Evolutionary conservation across 2,797 vertebrate genomes (phyloP).

Genomic region (Morelia viridis): DNA sequence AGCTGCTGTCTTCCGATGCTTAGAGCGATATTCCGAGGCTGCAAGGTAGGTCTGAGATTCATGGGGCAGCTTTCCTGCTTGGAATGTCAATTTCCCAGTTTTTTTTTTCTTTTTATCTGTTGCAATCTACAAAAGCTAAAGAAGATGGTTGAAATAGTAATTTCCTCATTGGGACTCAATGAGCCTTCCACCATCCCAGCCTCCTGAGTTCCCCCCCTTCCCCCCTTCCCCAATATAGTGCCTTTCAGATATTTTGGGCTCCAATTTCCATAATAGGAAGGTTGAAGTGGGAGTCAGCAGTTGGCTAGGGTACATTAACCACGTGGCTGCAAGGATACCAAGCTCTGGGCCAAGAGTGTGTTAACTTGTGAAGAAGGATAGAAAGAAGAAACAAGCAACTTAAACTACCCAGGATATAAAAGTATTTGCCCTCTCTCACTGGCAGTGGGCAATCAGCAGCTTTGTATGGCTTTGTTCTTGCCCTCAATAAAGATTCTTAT

Average conservation of each 20-base stretch:
- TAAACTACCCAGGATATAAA: neutral
- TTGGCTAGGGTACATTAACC: neutral
- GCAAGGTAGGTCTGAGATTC: conserved; percentile 73
- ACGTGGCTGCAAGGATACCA: neutral
- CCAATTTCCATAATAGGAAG: neutral
- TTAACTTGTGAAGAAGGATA: neutral
- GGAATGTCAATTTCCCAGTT: conserved; percentile 17
- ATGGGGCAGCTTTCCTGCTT: neutral
- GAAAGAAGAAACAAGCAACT: neutral
- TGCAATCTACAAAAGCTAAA: neutral
- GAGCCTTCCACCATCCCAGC: neutral
- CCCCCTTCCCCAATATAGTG: neutral
- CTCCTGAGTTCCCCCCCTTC: neutral
- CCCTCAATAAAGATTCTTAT: neutral
- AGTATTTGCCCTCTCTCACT: neutral
- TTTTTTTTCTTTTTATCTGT: neutral
- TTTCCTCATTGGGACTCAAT: neutral
- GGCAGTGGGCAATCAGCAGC: neutral
- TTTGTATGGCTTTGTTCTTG: neutral
- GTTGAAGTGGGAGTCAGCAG: neutral
- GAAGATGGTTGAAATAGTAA: neutral
- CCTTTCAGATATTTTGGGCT: neutral
- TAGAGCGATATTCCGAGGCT: conserved; percentile 76
- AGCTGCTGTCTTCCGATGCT: conserved; percentile 73
- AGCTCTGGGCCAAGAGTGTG: neutral